Base-by-base conservation (phyloP, 2,888 invertebrate genomes). In the Taenaris catops region DNA sequence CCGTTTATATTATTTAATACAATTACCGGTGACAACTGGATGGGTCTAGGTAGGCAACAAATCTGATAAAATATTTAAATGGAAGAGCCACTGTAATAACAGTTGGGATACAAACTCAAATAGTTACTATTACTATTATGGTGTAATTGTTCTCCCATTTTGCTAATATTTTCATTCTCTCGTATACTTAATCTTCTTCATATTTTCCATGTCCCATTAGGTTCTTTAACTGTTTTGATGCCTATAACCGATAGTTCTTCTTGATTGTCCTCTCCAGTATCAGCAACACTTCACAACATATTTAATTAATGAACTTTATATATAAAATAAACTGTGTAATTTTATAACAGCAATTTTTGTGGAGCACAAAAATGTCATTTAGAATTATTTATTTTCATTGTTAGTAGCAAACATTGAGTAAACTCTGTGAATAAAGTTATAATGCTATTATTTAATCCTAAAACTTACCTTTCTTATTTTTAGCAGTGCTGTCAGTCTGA, bases 401-500 rank as follows among this genome's bases (percentile, higher is more conserved):
- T n/a, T n/a, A n/a, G n/a, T n/a, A n/a, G n/a, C n/a, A n/a, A n/a
- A n/a, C n/a, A n/a, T n/a, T n/a, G n/a, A n/a, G n/a, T n/a, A n/a
- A n/a, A n/a, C n/a, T n/a, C n/a, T n/a, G n/a, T n/a, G n/a, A n/a
- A n/a, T n/a, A n/a, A n/a, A n/a, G n/a, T n/a, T n/a, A n/a, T n/a
- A n/a, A n/a, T n/a, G n/a, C n/a, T n/a, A n/a, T n/a, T n/a, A n/a
- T 14, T 14, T 14, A 5, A 23, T 23, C 3, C 18, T 14, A 46
- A 43, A 48, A 65, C 89, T 89, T 88, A 89, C 89, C 88, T 66
- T 89, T 88, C 48, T 79, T 79, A 38, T 53, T 63, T 64, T 90
- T 89, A 40, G 88, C 68, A 58, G 88, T 87, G 55, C 79, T 88
- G 57, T 91, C 91, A 57, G 86, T 78, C 89, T 89, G 84, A 51